These are phyloP conservation scores for Sinohyriopsis cumingii DNA, from an alignment of 2,888 invertebrate species.

Conservation along the genomic window DNA sequence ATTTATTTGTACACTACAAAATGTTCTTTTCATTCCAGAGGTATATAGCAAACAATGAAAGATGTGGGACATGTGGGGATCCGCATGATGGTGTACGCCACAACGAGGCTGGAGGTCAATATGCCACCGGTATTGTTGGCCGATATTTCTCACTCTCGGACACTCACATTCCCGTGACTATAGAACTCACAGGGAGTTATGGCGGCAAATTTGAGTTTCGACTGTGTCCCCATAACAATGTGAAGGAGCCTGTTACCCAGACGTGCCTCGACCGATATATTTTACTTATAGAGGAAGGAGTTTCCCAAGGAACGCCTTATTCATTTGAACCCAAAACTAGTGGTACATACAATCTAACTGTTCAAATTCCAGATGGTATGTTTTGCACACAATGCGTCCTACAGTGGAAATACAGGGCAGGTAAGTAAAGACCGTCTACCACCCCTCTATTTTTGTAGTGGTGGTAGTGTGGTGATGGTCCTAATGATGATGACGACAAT, in stretches of 20 bases:
- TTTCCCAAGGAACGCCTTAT: no score
- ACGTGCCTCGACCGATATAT: no score
- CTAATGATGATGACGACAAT: background rate
- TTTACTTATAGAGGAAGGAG: no score
- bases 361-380: slow-evolving; percentile 43
- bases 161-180: no score
- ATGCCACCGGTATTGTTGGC: slow-evolving; percentile 24
- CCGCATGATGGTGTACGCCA: slow-evolving; percentile 12
- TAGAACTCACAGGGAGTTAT: no score
- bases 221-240: no score
- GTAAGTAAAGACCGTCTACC: slow-evolving; percentile 13
- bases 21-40: slow-evolving; percentile 10
- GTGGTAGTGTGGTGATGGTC: background rate
- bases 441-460: background rate
- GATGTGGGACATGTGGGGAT: slow-evolving; percentile 33
- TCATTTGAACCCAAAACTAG: no score
- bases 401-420: slow-evolving; percentile 56
- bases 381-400: slow-evolving; percentile 52
- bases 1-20: no score
- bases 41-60: slow-evolving; percentile 16
- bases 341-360: slow-evolving; percentile 20
- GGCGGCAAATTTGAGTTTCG: no score
- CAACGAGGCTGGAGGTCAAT: slow-evolving; percentile 31
- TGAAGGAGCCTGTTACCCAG: no score
- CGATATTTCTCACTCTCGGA: slow-evolving; percentile 20